These are phyloP conservation scores for Laterallus jamaicensis DNA, from an alignment of 2,113 vertebrate genomes.

Conservation along the genomic window DNA sequence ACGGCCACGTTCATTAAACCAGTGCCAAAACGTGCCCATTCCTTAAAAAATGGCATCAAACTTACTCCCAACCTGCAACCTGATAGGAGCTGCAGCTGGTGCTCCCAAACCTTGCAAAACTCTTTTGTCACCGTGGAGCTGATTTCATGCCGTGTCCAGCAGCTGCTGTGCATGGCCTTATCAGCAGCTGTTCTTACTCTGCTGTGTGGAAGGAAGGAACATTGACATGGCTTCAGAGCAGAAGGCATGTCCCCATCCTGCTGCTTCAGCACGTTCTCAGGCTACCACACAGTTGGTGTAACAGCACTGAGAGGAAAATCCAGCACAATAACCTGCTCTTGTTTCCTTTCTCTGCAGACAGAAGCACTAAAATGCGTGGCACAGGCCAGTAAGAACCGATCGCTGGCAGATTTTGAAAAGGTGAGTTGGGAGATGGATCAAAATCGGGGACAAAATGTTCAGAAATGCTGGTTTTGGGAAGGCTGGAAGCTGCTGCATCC, in stretches of 20 bases:
- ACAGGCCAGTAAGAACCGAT: slow-evolving; percentile 98
- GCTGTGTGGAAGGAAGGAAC: not conserved
- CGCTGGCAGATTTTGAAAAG: slow-evolving; percentile 98
- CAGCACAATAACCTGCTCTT: not conserved
- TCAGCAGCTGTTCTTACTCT: not conserved
- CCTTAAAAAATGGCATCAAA: not conserved
- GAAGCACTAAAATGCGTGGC: slow-evolving; percentile 97
- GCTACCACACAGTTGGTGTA: not conserved
- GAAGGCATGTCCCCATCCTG: not conserved
- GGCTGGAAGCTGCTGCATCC: not conserved
- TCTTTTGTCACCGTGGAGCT: not conserved
- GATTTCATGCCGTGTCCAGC: not conserved
- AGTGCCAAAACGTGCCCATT: not conserved
- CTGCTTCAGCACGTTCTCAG: not conserved
- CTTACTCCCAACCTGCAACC: not conserved
- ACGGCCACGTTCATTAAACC: rapidly evolving
- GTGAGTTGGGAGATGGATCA: slow-evolving; percentile 69
- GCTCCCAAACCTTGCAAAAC: not conserved
- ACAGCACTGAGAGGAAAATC: not conserved
- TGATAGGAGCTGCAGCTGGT: not conserved
- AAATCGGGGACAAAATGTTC: not conserved
- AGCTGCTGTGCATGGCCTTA: not conserved
- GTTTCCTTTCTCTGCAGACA: slow-evolving; percentile 78
- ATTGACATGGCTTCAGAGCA: not conserved
- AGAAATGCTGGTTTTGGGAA: not conserved